Conservation (phyloP, 2,113 vertebrate genomes). For the Cheirogaleus medius region DNA sequence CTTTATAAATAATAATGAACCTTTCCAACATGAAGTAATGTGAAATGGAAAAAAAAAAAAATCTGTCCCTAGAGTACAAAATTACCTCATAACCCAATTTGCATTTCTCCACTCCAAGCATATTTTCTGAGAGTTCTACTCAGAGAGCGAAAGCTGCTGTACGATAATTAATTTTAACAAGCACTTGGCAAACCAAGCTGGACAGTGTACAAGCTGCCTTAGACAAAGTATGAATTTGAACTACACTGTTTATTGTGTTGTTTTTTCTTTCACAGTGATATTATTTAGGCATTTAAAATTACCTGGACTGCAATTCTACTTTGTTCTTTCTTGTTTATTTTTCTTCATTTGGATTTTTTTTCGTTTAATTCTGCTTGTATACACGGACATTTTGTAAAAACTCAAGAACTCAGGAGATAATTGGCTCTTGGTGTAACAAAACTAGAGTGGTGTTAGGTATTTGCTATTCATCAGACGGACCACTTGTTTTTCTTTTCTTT, state of each 20-base stretch:
- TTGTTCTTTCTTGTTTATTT: background rate
- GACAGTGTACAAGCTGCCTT: background rate
- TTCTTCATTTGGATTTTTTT: background rate
- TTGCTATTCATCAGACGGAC: conserved; percentile 42
- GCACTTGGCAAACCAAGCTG: conserved; percentile 35
- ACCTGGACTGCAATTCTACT: background rate
- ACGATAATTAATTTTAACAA: conserved; percentile 76
- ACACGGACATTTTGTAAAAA: conserved; percentile 37
- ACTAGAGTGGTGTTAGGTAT: conserved; percentile 4
- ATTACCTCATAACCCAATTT: conserved; percentile 69
- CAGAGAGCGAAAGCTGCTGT: conserved; percentile 37
- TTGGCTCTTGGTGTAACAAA: conserved; percentile 33
- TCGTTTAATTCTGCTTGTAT: conserved; percentile 37
- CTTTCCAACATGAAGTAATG: conserved; percentile 61
- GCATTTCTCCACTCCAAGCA: conserved; percentile 71
- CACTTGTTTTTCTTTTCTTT: background rate
- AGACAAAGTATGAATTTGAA: conserved; percentile 9
- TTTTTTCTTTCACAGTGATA: background rate
- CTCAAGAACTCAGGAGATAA: conserved; percentile 38
- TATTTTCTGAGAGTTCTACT: conserved; percentile 64
- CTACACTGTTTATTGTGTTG: background rate
- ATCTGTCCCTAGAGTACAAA: conserved; percentile 62
- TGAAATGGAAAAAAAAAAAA: conserved; percentile 35
- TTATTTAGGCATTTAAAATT: conserved; percentile 41
- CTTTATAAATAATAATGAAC: conserved; percentile 77